Conservation (phyloP, 2,797 vertebrate species). For the Mus spretus region DNA sequence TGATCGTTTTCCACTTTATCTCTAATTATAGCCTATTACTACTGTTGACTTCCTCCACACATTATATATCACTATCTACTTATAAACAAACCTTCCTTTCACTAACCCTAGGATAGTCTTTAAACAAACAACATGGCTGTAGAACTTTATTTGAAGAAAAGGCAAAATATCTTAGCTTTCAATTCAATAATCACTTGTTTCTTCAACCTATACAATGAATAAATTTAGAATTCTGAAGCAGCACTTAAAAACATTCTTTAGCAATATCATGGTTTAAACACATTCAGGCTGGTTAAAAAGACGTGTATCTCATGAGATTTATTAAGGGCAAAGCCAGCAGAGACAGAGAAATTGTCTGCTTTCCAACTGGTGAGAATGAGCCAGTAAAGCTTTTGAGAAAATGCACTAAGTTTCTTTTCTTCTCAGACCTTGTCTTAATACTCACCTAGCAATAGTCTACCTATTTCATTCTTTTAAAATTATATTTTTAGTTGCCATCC, state of each 20-base stretch:
- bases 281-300: not conserved
- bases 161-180: not conserved
- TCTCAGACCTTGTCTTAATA: slow-evolving; percentile 1
- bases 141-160: not conserved
- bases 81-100: not conserved
- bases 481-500: not conserved
- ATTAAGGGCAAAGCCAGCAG: not conserved
- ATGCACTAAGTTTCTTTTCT: not conserved
- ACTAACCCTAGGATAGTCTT: not conserved
- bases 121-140: not conserved
- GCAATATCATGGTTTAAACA: not conserved
- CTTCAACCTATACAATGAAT: not conserved
- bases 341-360: not conserved
- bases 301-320: not conserved
- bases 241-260: not conserved
- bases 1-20: too few species aligned
- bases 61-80: not conserved
- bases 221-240: not conserved
- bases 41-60: not conserved
- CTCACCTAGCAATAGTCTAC: not conserved
- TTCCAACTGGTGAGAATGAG: slow-evolving; percentile 2
- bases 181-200: not conserved
- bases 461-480: not conserved
- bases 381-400: slow-evolving; percentile 49
- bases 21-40: not conserved